Evolutionary conservation across 2,797 vertebrate species (phyloP).

Genomic region (Cygnus olor): DNA sequence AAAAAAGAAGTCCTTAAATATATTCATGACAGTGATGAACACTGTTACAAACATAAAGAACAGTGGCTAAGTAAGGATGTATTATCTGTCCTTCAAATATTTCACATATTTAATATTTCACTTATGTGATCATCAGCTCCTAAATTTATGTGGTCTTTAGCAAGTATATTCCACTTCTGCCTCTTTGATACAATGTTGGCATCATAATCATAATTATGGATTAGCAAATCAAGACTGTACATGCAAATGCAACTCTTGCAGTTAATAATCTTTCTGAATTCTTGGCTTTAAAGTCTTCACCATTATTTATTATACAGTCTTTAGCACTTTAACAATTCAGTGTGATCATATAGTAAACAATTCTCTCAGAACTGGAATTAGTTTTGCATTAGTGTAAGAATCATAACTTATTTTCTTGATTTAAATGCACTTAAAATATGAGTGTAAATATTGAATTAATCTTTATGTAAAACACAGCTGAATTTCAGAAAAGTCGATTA

Average conservation of each 20-base stretch:
- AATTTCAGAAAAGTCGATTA: neutral
- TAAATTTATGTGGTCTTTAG: neutral
- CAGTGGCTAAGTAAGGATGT: neutral
- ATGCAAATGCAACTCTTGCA: neutral
- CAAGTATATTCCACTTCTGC: neutral
- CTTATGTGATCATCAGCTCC: neutral
- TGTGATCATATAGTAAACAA: neutral
- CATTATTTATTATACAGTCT: neutral
- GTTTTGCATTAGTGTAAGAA: neutral
- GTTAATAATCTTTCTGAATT: neutral
- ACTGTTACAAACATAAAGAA: neutral
- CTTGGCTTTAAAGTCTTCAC: neutral
- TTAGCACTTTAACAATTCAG: neutral
- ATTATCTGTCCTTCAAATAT: neutral
- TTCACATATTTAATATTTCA: neutral
- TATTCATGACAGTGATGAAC: neutral
- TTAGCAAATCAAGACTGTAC: neutral
- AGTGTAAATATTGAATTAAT: neutral
- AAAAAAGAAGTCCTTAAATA: neutral
- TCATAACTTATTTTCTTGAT: neutral
- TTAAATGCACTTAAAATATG: neutral
- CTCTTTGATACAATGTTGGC: neutral
- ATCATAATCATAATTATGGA: neutral
- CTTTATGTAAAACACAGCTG: neutral
- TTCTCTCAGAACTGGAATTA: neutral